Evolutionary conservation across 1,140 invertebrate genomes (phyloP).

Genomic region (Archivesica marissinica): DNA sequence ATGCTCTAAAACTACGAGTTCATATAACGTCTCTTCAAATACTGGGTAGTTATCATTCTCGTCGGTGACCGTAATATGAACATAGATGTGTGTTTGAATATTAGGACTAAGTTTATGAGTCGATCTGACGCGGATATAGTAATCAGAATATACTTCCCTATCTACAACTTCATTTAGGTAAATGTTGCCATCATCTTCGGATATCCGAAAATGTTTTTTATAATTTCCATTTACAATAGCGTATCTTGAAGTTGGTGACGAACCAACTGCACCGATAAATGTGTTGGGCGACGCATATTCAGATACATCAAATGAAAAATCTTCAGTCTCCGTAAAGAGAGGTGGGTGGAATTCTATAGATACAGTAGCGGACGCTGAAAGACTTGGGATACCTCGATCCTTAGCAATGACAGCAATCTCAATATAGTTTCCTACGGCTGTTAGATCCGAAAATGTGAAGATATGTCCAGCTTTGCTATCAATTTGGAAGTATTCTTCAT

Average conservation of each 20-base stretch:
- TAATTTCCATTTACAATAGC: constrained; percentile 49
- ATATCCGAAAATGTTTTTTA: constrained; percentile 40
- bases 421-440: not conserved
- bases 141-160: constrained; percentile 35
- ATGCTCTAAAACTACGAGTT: constrained; percentile 37
- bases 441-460: constrained; percentile 44
- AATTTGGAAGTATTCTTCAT: constrained; percentile 46
- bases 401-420: not conserved
- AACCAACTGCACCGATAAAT: constrained; percentile 31
- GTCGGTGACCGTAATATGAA: constrained; percentile 36
- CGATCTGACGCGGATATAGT: constrained; percentile 5
- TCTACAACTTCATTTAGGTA: constrained; percentile 35
- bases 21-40: constrained; percentile 8
- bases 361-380: not conserved
- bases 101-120: not conserved
- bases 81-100: constrained; percentile 36
- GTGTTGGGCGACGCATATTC: constrained; percentile 50
- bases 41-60: constrained; percentile 59
- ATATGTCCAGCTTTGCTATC: constrained; percentile 35
- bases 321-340: not conserved
- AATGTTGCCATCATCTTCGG: constrained; percentile 31
- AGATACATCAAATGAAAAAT: constrained; percentile 53
- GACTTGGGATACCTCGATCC: constrained; percentile 42
- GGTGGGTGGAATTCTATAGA: constrained; percentile 46
- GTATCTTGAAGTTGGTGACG: not conserved